Evolutionary conservation across 2,797 vertebrate species (phyloP).

Genomic region (Atherinosoma microstoma): DNA sequence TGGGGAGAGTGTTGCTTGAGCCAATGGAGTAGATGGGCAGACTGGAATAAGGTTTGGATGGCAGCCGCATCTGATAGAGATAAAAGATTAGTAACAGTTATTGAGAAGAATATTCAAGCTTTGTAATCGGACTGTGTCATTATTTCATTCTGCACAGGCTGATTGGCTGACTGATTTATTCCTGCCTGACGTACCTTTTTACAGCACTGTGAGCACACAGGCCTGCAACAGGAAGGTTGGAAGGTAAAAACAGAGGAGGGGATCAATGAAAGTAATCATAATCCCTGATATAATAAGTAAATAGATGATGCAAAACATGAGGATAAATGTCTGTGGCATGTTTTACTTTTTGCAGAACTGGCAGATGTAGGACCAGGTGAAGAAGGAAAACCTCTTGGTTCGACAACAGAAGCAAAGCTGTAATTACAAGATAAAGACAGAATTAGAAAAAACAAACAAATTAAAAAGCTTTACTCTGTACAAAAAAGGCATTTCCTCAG

Average conservation of each 20-base stretch:
- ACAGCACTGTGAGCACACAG: slow-evolving; percentile 98
- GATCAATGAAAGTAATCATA: background rate
- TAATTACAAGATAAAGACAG: slow-evolving; percentile 4
- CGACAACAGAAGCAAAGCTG: slow-evolving; percentile 99
- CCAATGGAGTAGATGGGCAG: slow-evolving; percentile 97
- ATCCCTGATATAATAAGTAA: background rate
- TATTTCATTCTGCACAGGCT: background rate
- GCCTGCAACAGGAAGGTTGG: slow-evolving; percentile 79
- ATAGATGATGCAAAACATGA: background rate
- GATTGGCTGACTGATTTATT: slow-evolving; percentile 1
- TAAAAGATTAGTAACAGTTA: background rate
- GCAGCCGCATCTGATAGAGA: slow-evolving; percentile 91
- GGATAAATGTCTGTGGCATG: background rate
- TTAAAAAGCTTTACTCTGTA: background rate
- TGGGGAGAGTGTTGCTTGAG: slow-evolving; percentile 89
- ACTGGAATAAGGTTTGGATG: slow-evolving; percentile 95
- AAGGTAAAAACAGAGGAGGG: background rate
- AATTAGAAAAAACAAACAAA: background rate
- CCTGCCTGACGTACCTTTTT: slow-evolving; percentile 88
- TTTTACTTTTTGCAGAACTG: slow-evolving; percentile 98
- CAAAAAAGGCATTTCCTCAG: background rate
- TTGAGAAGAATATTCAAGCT: background rate
- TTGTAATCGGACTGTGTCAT: slow-evolving; percentile 2
- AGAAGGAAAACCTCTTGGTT: slow-evolving; percentile 95
- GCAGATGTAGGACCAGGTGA: slow-evolving; percentile 98